Percentiles rank a stretch among this genome's conserved stretches.
phyloP scores from a whole-genome alignment of 2,888 invertebrate species.

The Caenorhabditis uteleia region DNA sequence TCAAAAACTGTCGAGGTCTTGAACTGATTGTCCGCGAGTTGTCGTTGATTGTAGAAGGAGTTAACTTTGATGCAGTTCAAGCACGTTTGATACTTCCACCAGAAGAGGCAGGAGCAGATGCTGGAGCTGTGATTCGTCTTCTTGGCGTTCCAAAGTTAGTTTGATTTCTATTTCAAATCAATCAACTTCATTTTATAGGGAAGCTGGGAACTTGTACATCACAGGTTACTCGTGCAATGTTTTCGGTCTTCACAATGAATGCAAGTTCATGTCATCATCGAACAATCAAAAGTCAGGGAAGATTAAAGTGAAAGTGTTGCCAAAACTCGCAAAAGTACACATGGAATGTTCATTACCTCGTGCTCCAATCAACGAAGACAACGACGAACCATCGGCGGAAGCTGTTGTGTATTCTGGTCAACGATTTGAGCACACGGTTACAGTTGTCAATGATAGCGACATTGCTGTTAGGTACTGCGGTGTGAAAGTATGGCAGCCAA shows the following conservation, averaged over 20 bases:
- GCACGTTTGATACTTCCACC: constrained; percentile 61
- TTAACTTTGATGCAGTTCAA: constrained; percentile 62
- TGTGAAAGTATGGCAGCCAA: constrained; percentile 49
- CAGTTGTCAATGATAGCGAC: constrained; percentile 51
- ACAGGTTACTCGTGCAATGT: constrained; percentile 65
- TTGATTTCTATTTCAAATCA: background rate
- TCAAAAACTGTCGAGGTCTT: constrained; percentile 39
- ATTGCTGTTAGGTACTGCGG: constrained; percentile 56
- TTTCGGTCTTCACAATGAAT: constrained; percentile 62
- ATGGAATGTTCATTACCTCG: constrained; percentile 57
- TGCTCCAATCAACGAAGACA: constrained; percentile 60
- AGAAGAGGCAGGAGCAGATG: constrained; percentile 15
- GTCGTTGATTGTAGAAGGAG: constrained; percentile 58
- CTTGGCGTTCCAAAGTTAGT: constrained; percentile 60
- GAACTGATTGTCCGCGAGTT: constrained; percentile 54
- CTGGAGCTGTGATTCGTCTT: constrained; percentile 50
- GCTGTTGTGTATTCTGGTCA: constrained; percentile 66
- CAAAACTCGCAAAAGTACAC: constrained; percentile 38
- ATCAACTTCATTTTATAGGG: constrained; percentile 31
- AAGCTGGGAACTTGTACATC: constrained; percentile 57
- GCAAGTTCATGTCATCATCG: constrained; percentile 35
- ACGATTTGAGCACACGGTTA: constrained; percentile 62
- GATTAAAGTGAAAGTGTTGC: constrained; percentile 45
- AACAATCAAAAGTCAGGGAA: constrained; percentile 18
- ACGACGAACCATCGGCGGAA: constrained; percentile 61